Percentiles rank a stretch among this genome's conserved stretches.
These are phyloP conservation scores for Montipora capitata DNA, from an alignment of 92 coral and sea anemone species.

Conservation along the genomic window DNA sequence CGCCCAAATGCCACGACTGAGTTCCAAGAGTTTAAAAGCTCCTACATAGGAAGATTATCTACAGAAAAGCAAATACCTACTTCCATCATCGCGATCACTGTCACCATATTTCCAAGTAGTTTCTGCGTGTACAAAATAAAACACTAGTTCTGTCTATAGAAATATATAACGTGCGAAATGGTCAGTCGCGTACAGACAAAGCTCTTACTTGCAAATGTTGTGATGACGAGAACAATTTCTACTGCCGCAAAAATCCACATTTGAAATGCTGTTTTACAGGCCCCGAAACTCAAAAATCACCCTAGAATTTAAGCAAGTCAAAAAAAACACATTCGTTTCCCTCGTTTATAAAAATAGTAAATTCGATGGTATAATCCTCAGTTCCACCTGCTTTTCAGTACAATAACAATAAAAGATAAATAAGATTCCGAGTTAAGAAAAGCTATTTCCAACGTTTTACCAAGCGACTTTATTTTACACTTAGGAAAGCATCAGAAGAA, in stretches of 20 bases:
- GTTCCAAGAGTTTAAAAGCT: too few species aligned
- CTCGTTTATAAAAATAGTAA: neutral
- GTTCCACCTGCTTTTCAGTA: conserved; percentile 18
- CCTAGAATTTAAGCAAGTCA: neutral
- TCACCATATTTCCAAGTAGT: conserved; percentile 53
- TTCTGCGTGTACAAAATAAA: conserved; percentile 25
- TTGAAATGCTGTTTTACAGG: neutral
- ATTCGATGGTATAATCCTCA: conserved; percentile 13
- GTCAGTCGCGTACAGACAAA: neutral
- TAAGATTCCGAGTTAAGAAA: neutral
- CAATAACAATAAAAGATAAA: conserved; percentile 9
- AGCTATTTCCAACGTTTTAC: too few species aligned
- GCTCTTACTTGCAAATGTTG: conserved; percentile 39
- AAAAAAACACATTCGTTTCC: neutral
- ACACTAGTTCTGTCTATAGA: neutral
- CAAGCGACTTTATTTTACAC: too few species aligned
- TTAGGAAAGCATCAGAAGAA: too few species aligned
- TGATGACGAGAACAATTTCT: neutral
- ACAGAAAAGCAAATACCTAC: neutral
- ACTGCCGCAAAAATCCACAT: neutral
- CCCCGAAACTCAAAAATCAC: neutral
- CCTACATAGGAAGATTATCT: too few species aligned
- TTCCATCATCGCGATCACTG: conserved; percentile 15
- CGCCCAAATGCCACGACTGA: too few species aligned
- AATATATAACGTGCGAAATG: too few species aligned